Percentiles rank a stretch among this genome's conserved stretches.
Evolutionary conservation across 2,888 invertebrate genomes (phyloP).

Genomic region (Iphiclides podalirius): DNA sequence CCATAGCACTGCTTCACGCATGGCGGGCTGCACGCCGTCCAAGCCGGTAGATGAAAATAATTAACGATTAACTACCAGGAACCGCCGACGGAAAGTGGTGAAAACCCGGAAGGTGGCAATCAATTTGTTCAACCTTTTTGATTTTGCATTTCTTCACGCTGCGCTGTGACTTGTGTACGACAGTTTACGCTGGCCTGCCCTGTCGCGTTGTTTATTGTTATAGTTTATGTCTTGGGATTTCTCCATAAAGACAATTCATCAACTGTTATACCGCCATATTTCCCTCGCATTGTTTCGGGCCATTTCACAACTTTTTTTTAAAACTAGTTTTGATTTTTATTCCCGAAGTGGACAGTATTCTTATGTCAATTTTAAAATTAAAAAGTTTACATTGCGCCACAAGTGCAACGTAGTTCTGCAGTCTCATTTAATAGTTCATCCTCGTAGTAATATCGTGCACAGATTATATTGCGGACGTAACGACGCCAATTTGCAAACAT

Average conservation of each 20-base stretch:
- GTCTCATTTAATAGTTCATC: slow-evolving; percentile 2
- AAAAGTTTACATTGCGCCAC: not conserved
- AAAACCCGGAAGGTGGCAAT: slow-evolving; percentile 24
- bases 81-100: slow-evolving; percentile 48
- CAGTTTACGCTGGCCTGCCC: not conserved
- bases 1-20: slow-evolving; percentile 6
- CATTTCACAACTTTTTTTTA: not conserved
- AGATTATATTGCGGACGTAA: slow-evolving; percentile 8
- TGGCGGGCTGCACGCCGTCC: slow-evolving; percentile 5
- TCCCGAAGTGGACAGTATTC: not conserved
- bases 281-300: too few species aligned
- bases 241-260: too few species aligned
- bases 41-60: slow-evolving; percentile 37
- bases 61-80: slow-evolving; percentile 51
- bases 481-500: slow-evolving; percentile 17
- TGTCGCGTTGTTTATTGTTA: too few species aligned
- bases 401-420: slow-evolving; percentile 1
- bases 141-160: slow-evolving; percentile 12
- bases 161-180: not conserved
- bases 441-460: slow-evolving; percentile 9
- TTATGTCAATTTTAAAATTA: not conserved
- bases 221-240: too few species aligned
- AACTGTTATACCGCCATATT: too few species aligned
- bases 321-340: not conserved
- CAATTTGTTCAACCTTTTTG: slow-evolving; percentile 15